Evolutionary conservation across 2,113 vertebrate genomes (phyloP).

Genomic region (Poeciliopsis occidentalis): DNA sequence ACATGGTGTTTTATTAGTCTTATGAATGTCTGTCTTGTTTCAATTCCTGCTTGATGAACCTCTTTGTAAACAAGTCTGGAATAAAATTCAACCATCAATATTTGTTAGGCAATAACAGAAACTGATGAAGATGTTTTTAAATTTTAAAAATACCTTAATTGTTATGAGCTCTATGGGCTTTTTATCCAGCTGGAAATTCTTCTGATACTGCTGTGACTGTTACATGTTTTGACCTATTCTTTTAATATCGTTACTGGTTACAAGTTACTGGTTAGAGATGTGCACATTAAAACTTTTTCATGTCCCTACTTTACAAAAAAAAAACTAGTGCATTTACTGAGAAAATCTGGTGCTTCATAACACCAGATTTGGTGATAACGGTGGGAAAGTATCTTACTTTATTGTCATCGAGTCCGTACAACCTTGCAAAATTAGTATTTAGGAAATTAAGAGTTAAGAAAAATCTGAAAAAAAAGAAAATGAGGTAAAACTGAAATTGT

Average conservation of each 20-base stretch:
- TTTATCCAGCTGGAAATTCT: not conserved
- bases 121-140: not conserved
- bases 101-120: not conserved
- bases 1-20: not conserved
- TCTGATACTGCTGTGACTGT: too few species aligned
- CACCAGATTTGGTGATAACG: too few species aligned
- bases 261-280: not conserved
- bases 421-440: not conserved
- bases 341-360: not conserved
- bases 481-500: not conserved
- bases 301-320: slow-evolving; percentile 15
- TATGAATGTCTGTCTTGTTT: not conserved
- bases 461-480: not conserved
- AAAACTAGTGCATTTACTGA: slow-evolving; percentile 18
- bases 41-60: not conserved
- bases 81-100: not conserved
- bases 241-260: too few species aligned
- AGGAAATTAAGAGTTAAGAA: not conserved
- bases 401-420: not conserved
- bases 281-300: not conserved
- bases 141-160: not conserved
- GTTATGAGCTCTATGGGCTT: not conserved
- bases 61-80: not conserved
- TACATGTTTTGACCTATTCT: not conserved
- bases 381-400: not conserved